Base-by-base conservation (phyloP, 2,113 vertebrate species). In the Micronycteris hirsuta region DNA sequence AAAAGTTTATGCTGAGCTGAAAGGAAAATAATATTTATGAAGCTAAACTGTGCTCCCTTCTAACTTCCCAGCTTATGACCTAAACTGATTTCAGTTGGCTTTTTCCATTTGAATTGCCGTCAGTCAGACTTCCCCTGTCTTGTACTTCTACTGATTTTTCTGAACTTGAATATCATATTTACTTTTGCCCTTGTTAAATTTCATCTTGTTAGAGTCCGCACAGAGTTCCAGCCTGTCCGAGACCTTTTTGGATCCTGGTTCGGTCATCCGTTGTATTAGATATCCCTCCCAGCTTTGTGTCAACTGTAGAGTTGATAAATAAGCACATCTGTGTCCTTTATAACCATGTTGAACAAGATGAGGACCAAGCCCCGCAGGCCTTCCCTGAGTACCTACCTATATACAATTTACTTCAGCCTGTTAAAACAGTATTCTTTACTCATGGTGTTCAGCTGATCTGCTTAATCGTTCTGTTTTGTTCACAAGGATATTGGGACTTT, bases 131-230 rank as follows among this genome's bases (percentile, higher is more conserved):
- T 76, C 54, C 74, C 20, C 58, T 24, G 9, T 70, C 68, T 91
- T 87, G 41, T 68, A 78, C 26, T 78, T 80, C 7, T 56, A 45
- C 58, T 86, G 54, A 41, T 89, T 91, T 81, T 81, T 93, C 84
- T 89, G 45, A 13, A 68, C 31, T 36, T 85, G 43, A 92, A 26
- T 67, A 41, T 89, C n/a, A 89, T 36, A 86, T 54, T 93, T 88
- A 84, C 8, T 49, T 88, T 93, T 93, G 70, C 63, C 9, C 31
- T 93, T 93, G 95, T 95, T 97, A 85, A 88, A 88, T 96, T 87
- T 91, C 74, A 81, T 77, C 52, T 83, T 58, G 22, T 77, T 90
- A 92, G 82, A 93, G 22, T 88, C 26, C 7, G 91, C 56, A 26
- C 36, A 73, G 38, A 82, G 36, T 91, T 95, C 67, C 45, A 92